Percentiles rank a stretch among this genome's conserved stretches.
Evolutionary conservation across 2,797 vertebrate species (phyloP).

Genomic region (Rhinophrynus dorsalis): DNA sequence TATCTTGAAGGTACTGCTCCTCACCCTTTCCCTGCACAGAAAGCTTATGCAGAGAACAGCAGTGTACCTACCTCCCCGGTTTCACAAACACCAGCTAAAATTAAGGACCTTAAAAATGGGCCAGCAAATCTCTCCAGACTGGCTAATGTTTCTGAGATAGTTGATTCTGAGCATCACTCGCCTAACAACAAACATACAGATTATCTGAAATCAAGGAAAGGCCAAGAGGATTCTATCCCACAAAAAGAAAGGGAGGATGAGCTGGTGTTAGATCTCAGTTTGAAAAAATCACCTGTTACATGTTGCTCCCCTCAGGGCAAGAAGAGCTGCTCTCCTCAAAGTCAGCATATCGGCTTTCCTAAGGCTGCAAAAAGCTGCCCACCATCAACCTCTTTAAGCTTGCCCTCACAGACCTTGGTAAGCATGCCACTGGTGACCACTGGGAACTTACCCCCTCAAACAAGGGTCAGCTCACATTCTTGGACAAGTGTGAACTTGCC

Average conservation of each 20-base stretch:
- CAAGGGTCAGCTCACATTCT: too few species aligned
- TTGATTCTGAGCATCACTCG: not conserved
- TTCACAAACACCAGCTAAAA: not conserved
- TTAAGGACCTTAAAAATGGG: not conserved
- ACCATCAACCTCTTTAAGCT: not conserved
- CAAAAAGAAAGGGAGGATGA: slow-evolving; percentile 26
- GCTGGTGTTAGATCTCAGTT: slow-evolving; percentile 61
- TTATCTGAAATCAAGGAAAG: not conserved
- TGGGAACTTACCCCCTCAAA: too few species aligned
- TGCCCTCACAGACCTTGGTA: not conserved
- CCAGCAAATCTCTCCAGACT: not conserved
- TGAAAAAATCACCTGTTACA: slow-evolving; percentile 62
- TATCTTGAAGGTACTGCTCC: slow-evolving; percentile 60
- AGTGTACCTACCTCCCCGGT: not conserved
- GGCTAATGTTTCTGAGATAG: not conserved
- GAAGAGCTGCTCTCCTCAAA: not conserved
- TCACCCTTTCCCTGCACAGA: not conserved
- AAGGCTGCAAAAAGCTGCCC: not conserved
- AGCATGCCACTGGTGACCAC: too few species aligned
- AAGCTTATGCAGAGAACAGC: not conserved
- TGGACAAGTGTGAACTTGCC: not conserved
- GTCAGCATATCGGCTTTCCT: not conserved
- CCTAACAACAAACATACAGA: not conserved
- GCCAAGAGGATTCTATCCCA: not conserved
- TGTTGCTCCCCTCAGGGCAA: not conserved